These are phyloP conservation scores for Acipenser ruthenus DNA, from an alignment of 2,797 vertebrate genomes.

Conservation along the genomic window DNA sequence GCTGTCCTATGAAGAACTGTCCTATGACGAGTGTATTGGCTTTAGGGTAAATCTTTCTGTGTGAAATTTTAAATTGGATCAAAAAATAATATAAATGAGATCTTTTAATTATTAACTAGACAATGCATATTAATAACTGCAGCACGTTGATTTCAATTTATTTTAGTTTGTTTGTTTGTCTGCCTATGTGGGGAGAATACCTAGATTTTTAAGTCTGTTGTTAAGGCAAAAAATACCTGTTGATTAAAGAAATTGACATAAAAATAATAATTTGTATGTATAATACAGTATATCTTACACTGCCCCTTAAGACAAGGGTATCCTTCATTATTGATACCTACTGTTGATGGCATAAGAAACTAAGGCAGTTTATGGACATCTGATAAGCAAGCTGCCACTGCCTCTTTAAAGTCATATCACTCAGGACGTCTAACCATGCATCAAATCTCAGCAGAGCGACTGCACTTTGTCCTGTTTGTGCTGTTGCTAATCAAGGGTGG, in stretches of 20 bases:
- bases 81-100: constrained; percentile 15
- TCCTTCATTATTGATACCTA: constrained; percentile 48
- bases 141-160: constrained; percentile 32
- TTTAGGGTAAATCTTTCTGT: too few species aligned
- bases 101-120: constrained; percentile 31
- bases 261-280: constrained; percentile 43
- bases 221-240: constrained; percentile 34
- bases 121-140: constrained; percentile 27
- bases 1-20: too few species aligned
- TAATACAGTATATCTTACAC: constrained; percentile 30
- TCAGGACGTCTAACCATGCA: constrained; percentile 41
- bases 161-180: constrained; percentile 17
- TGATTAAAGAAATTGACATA: constrained; percentile 37
- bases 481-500: background rate
- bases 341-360: constrained; percentile 46
- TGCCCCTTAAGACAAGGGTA: constrained; percentile 39
- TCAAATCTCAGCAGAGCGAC: constrained; percentile 26
- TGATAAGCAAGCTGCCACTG: constrained; percentile 53
- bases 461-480: constrained; percentile 6
- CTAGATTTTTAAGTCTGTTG: constrained; percentile 18
- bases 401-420: constrained; percentile 51
- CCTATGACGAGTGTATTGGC: too few species aligned
- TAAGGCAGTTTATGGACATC: constrained; percentile 45
- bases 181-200: constrained; percentile 17
- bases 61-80: background rate